These are phyloP conservation scores for Pangasius larnaudii DNA, from an alignment of 2,797 vertebrate species.

Conservation along the genomic window DNA sequence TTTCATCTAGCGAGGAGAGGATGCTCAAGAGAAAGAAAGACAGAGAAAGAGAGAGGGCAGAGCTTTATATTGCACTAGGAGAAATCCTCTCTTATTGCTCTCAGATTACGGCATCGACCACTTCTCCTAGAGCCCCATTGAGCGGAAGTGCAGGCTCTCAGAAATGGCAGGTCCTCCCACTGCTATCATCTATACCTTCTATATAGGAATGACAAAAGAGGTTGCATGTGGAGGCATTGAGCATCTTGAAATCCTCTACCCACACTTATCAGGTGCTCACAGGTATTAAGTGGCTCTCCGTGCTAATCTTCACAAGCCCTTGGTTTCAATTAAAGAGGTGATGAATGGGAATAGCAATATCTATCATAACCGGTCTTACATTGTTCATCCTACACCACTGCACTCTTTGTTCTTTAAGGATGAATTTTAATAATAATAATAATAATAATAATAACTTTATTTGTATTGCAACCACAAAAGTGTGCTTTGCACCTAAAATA, in stretches of 20 bases:
- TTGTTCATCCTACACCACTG: neutral
- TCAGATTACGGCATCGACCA: constrained; percentile 70
- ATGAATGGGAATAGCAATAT: neutral
- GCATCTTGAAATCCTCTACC: constrained; percentile 42
- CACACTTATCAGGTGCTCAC: constrained; percentile 6
- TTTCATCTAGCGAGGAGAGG: constrained; percentile 61
- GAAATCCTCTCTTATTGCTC: constrained; percentile 71
- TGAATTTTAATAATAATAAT: neutral
- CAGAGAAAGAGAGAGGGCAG: constrained; percentile 52
- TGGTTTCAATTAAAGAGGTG: neutral
- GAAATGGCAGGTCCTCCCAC: constrained; percentile 35
- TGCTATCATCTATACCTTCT: constrained; percentile 33
- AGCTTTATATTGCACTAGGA: constrained; percentile 50
- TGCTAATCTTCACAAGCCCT: constrained; percentile 16
- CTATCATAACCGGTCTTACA: neutral
- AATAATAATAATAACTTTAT: neutral
- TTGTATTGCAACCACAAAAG: neutral
- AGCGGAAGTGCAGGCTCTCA: constrained; percentile 52
- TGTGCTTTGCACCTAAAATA: neutral
- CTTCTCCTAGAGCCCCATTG: constrained; percentile 61
- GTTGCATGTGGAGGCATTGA: constrained; percentile 23
- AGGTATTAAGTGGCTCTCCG: constrained; percentile 20
- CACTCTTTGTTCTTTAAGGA: neutral
- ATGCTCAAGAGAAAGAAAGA: constrained; percentile 7
- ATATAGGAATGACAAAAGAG: constrained; percentile 35